Base-by-base conservation (phyloP, 2,797 vertebrate species). In the Parambassis ranga region DNA sequence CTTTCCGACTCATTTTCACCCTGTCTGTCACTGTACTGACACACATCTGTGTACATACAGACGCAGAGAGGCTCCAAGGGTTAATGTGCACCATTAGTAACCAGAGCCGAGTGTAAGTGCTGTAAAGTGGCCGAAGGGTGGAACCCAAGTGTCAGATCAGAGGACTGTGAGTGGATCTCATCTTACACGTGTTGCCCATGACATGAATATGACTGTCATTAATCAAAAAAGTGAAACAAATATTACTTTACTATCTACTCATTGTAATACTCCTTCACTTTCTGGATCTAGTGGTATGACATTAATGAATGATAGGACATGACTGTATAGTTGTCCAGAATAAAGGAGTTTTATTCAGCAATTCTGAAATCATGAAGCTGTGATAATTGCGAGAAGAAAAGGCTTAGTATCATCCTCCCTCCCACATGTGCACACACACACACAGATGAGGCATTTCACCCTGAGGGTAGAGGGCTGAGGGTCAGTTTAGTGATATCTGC, bases 71-170 rank as follows among this genome's bases (percentile, higher is more conserved):
- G 72, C 42, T 50, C 18, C 6, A 26, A 18, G 65, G 63, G 73
- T 81, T 69, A 81, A 82, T 71, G 61, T 65, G 31, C 37, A 47
- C 70, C 79, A 83, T 89, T 86, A 85, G 86, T 84, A 90, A 90
- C 73, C 65, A 55, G 76, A 89, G 83, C 63, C 57, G 79, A 55
- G 51, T 66, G 14, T 65, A 70, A 81, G 79, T 69, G 73, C 79
- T 75, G 33, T 60, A 37, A 53, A 70, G 67, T 65, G 68, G 71
- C 47, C 23, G 32, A 32, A 56, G 55, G 60, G 48, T 60, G 58
- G 47, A 75, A 53, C 60, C 64, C 46, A 32, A 77, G n/a, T 65
- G 63, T 27, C 67, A 30, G 39, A 63, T 13, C 62, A 28, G 2
- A 37, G 15, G 33, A 70, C 35, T 52, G 65, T 22, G 65, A 72